Conservation (phyloP, 2,113 vertebrate species). For the Pseudonaja textilis region DNA sequence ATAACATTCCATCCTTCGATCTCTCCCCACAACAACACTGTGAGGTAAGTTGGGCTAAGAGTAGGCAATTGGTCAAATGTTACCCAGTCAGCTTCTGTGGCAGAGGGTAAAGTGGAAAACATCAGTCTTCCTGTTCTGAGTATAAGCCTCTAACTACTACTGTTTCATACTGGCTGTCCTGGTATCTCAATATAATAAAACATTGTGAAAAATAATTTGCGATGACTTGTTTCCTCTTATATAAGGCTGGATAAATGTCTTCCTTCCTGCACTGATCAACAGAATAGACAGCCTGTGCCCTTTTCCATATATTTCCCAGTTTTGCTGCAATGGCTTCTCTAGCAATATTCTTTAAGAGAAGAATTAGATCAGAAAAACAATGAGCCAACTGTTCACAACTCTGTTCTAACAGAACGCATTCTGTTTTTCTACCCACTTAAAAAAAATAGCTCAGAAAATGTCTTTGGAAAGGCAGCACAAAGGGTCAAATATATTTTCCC, state of each 20-base stretch:
- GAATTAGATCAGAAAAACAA: not conserved
- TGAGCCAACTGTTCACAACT: not conserved
- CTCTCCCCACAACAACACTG: not conserved
- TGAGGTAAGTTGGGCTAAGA: not conserved
- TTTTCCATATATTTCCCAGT: not conserved
- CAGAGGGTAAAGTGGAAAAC: not conserved
- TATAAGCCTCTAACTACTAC: not conserved
- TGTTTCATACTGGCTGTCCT: not conserved
- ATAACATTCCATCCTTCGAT: not conserved
- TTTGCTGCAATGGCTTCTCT: not conserved
- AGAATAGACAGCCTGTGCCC: not conserved
- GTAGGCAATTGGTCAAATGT: not conserved
- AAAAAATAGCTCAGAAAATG: not conserved
- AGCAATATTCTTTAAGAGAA: not conserved
- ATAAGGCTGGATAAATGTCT: not conserved
- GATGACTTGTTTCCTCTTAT: not conserved
- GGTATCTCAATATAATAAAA: not conserved
- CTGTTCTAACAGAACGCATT: not conserved
- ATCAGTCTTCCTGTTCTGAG: not conserved
- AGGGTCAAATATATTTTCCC: not conserved
- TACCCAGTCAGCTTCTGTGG: not conserved
- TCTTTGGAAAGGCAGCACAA: not conserved
- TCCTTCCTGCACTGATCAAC: not conserved
- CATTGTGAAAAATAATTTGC: not conserved
- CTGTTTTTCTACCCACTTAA: not conserved